Percentiles rank a stretch among this genome's conserved stretches.
phyloP scores from a whole-genome alignment of 2,888 invertebrate genomes.

The Tenthredo distinguenda region DNA sequence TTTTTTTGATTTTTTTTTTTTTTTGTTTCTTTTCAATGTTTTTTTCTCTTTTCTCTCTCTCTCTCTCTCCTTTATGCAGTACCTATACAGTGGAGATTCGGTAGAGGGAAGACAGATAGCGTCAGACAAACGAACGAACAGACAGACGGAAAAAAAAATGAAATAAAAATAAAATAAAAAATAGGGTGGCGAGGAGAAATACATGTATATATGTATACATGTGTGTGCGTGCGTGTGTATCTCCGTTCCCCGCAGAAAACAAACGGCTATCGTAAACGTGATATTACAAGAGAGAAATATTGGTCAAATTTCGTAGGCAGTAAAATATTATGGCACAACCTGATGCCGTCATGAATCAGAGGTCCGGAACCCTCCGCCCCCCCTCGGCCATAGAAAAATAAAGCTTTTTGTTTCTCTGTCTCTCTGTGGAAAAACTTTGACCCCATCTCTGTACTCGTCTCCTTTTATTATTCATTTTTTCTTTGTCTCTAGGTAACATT shows the following conservation, averaged over 20 bases:
- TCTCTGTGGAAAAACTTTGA: not conserved
- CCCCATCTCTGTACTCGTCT: not conserved
- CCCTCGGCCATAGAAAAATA: conserved; percentile 8
- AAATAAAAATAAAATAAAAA: too few species aligned
- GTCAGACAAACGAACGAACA: conserved; percentile 33
- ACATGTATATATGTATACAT: too few species aligned
- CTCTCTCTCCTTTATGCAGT: not conserved
- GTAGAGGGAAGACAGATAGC: conserved; percentile 22
- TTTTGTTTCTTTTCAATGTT: too few species aligned
- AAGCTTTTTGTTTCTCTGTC: not conserved
- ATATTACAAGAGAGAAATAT: conserved; percentile 50
- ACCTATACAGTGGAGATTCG: not conserved
- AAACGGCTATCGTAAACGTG: conserved; percentile 50
- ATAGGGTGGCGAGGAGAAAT: not conserved
- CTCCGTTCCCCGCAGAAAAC: conserved; percentile 5
- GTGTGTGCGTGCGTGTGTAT: not conserved
- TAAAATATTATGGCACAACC: conserved; percentile 50
- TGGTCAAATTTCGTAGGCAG: conserved; percentile 50
- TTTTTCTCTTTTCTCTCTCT: not conserved
- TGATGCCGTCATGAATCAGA: conserved; percentile 48
- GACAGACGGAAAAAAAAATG: too few species aligned
- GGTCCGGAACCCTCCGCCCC: not conserved
- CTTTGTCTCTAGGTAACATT: too few species aligned
- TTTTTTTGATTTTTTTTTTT: too few species aligned
- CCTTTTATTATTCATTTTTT: not conserved